Evolutionary conservation across 2,797 vertebrate species (phyloP), one percentile per base, ranked within the genome.

Genomic region (Mionectes olivaceus): DNA sequence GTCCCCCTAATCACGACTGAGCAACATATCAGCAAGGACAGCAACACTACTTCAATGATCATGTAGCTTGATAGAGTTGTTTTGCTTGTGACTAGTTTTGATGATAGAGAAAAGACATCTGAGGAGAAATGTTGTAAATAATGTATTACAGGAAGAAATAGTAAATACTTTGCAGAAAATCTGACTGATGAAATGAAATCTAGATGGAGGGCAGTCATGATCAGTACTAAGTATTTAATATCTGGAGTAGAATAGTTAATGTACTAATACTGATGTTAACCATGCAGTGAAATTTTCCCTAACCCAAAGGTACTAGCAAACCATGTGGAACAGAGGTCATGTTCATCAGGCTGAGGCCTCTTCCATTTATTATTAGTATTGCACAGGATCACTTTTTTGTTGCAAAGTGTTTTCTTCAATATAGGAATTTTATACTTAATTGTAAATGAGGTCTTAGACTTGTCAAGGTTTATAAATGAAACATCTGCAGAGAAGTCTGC

Each of bases 401-500:
- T 68, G 19, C 23, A 59, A 85, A 74, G 7, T 77, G 50, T 76
- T 94, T 95, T 87, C 49, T 65, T 89, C 50, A 94, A 78, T 91
- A 95, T 78, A 49, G 91, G 93, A n/a, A 44, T 64, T 64, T n/a
- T 64, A 87, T 80, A 70, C 75, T 85, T 94, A 87, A 81, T 78
- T 46, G 68, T 85, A 93, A 90, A 64, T 43, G 35, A 87, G 27
- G 61, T 93, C 71, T 80, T 89, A 84, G 63, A 67, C 47, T 46
- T 47, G 46, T 94, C 85, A 83, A 77, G 41, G 13, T 24, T 87
- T 93, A 77, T 60, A 95, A 92, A 89, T 61, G 68, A 95, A 93
- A 79, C 83, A 77, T 73, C 83, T 94, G 65, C 73, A 43, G 81
- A 33, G 24, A 77, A 93, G 25, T 89, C 92, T 79, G 35, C 33